Evolutionary conservation across 2,888 invertebrate species (phyloP).

Genomic region (Trissolcus japonicus): DNA sequence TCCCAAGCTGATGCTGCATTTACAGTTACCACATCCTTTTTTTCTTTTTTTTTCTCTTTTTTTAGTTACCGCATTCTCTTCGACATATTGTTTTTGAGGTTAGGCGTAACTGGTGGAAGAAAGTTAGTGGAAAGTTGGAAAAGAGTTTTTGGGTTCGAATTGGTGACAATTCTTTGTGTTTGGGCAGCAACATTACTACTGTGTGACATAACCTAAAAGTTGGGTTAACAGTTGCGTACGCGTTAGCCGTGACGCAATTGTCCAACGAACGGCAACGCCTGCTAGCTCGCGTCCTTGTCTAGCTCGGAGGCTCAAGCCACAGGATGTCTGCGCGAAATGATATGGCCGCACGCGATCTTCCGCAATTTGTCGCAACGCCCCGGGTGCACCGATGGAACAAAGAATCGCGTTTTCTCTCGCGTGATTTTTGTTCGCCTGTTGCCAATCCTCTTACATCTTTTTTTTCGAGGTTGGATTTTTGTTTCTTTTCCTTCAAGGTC

Average conservation of each 20-base stretch:
- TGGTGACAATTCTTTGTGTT: background rate
- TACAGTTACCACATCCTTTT: too few species aligned
- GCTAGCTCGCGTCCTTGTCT: slow-evolving; percentile 9
- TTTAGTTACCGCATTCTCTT: background rate
- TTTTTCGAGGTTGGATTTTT: background rate
- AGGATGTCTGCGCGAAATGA: slow-evolving; percentile 34
- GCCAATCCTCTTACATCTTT: too few species aligned
- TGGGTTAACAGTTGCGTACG: slow-evolving; percentile 34
- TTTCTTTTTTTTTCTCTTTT: background rate
- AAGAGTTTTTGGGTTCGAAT: too few species aligned
- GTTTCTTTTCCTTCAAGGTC: background rate
- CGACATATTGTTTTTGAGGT: too few species aligned
- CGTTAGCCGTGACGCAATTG: slow-evolving; percentile 43
- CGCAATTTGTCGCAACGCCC: slow-evolving; percentile 27
- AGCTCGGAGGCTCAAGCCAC: slow-evolving; percentile 2
- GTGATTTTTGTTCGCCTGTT: too few species aligned
- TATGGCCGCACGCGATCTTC: slow-evolving; percentile 32
- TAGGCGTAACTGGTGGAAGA: too few species aligned
- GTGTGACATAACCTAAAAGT: slow-evolving; percentile 36
- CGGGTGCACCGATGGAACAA: slow-evolving; percentile 9
- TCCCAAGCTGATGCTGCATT: background rate
- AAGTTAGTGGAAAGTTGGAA: too few species aligned
- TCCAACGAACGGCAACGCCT: slow-evolving; percentile 19
- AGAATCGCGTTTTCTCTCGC: slow-evolving; percentile 1
- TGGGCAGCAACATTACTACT: background rate